phyloP scores from a whole-genome alignment of 2,113 vertebrate species.

The Aegotheles bennettii region DNA sequence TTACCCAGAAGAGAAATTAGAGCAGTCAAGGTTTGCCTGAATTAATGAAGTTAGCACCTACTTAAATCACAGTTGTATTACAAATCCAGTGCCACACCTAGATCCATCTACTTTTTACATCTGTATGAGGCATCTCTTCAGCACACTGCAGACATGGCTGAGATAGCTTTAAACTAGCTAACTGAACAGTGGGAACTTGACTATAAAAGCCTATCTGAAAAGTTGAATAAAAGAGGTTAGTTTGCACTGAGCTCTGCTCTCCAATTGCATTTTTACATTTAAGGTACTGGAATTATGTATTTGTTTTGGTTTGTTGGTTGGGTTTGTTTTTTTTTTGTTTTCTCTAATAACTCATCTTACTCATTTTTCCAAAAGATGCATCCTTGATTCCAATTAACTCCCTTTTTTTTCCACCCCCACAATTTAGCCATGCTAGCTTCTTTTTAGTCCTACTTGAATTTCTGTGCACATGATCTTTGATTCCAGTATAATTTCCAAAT shows the following conservation, averaged over 20 bases:
- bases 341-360: neutral
- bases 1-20: neutral
- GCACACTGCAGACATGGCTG: neutral
- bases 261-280: neutral
- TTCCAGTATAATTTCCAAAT: neutral
- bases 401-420: no score
- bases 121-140: neutral
- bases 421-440: neutral
- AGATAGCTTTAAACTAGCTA: neutral
- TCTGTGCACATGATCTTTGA: neutral
- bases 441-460: neutral
- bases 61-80: neutral
- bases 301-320: no score
- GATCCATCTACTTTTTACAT: neutral
- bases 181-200: neutral
- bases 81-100: neutral
- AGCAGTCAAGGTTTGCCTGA: neutral
- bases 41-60: neutral
- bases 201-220: neutral
- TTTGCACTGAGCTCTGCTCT: neutral
- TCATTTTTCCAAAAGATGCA: neutral
- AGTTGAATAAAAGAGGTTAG: neutral
- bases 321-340: neutral
- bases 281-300: fast-evolving
- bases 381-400: neutral